Conservation (phyloP, 2,888 invertebrate genomes). For the Drosophila setosimentum region DNA sequence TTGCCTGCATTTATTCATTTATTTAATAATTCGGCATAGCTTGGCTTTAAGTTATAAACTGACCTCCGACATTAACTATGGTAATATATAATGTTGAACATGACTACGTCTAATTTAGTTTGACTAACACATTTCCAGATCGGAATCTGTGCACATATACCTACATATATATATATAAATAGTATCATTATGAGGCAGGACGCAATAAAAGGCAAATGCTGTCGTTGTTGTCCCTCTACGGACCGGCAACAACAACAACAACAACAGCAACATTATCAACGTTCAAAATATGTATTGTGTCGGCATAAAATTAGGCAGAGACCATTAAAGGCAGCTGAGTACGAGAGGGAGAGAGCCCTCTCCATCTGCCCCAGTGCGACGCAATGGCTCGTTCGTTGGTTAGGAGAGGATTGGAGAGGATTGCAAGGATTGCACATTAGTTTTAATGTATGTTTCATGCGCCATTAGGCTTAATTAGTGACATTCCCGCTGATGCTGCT, state of each 20-base stretch:
- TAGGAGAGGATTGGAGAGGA: slow-evolving; percentile 13
- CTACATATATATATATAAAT: slow-evolving; percentile 6
- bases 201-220: slow-evolving; percentile 56
- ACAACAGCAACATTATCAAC: neutral
- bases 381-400: slow-evolving; percentile 10
- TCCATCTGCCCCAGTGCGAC: slow-evolving; percentile 15
- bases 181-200: slow-evolving; percentile 23
- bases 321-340: slow-evolving; percentile 52
- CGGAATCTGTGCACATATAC: slow-evolving; percentile 12
- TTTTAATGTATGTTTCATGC: slow-evolving; percentile 80
- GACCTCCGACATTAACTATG: neutral
- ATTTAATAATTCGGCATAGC: neutral
- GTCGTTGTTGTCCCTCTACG: neutral
- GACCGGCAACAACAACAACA: slow-evolving; percentile 2
- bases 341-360: too few relatives aligned
- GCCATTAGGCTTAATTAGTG: slow-evolving; percentile 80
- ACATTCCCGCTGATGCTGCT: slow-evolving; percentile 48
- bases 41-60: neutral
- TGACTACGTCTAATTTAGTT: slow-evolving; percentile 5
- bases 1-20: neutral
- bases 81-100: neutral
- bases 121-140: slow-evolving; percentile 25
- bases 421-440: slow-evolving; percentile 74
- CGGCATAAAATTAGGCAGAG: slow-evolving; percentile 72
- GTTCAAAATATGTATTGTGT: slow-evolving; percentile 44